Evolutionary conservation across 2,113 vertebrate species (phyloP).

Genomic region (Toxostoma redivivum): DNA sequence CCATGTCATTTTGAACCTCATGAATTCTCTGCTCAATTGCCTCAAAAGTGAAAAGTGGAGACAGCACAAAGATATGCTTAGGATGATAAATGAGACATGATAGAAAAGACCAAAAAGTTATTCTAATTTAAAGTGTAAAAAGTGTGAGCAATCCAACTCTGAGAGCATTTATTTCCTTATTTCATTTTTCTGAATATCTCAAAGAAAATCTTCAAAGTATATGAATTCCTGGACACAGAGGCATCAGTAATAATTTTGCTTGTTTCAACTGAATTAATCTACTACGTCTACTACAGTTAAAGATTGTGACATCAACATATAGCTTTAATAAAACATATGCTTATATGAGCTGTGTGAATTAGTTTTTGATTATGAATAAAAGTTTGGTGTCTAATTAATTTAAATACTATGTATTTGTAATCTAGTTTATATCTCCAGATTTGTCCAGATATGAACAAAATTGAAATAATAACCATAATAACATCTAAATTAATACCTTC

Average conservation of each 20-base stretch:
- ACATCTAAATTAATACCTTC: not conserved
- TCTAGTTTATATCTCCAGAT: not conserved
- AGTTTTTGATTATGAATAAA: not conserved
- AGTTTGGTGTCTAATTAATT: not conserved
- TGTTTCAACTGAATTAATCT: not conserved
- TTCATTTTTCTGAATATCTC: not conserved
- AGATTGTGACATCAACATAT: not conserved
- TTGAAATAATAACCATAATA: not conserved
- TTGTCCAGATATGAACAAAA: not conserved
- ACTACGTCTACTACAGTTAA: not conserved
- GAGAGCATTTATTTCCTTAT: not conserved
- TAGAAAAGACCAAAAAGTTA: not conserved
- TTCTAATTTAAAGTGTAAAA: not conserved
- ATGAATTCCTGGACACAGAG: not conserved
- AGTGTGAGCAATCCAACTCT: not conserved
- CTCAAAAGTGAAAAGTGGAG: not conserved
- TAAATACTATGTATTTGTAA: not conserved
- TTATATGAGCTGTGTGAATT: not conserved
- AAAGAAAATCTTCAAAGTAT: not conserved
- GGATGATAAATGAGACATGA: not conserved
- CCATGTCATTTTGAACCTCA: not conserved
- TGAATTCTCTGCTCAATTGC: not conserved
- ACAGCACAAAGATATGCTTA: not conserved
- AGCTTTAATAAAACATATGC: not conserved
- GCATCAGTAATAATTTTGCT: not conserved